Conservation (phyloP, 2,888 invertebrate genomes). For the Cantharis lateralis region DNA sequence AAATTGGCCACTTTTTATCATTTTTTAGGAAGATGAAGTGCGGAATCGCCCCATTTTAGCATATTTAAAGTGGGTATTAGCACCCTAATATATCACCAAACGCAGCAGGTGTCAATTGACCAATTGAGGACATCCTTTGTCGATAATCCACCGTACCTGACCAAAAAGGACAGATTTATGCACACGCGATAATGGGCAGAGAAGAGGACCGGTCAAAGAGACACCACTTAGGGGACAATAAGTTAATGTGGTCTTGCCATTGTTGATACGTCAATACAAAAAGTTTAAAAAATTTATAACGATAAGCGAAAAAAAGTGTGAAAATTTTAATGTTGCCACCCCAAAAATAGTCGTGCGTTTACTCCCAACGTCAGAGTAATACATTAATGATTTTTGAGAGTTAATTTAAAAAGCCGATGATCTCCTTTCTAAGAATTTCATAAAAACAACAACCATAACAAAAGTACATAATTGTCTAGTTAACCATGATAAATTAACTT, state of each 20-base stretch:
- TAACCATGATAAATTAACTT: not conserved
- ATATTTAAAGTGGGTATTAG: slow-evolving; percentile 15
- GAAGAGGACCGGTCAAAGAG: slow-evolving; percentile 22
- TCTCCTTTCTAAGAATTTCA: not conserved
- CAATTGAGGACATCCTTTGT: slow-evolving; percentile 23
- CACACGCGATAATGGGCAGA: not conserved
- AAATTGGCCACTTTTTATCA: not conserved
- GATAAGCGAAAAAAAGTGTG: slow-evolving; percentile 3
- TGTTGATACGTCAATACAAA: slow-evolving; percentile 30
- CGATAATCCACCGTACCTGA: slow-evolving; percentile 18
- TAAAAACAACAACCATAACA: not conserved
- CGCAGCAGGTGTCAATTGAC: slow-evolving; percentile 26
- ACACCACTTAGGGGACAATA: slow-evolving; percentile 31
- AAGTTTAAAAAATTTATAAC: slow-evolving; percentile 5
- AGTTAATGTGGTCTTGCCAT: slow-evolving; percentile 31
- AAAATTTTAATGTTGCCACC: not conserved
- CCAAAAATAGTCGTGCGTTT: not conserved
- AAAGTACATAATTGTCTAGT: not conserved
- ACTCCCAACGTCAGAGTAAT: not conserved
- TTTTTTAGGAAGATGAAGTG: not conserved
- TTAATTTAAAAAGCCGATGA: not conserved
- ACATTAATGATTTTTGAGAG: not conserved
- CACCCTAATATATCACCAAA: slow-evolving; percentile 27
- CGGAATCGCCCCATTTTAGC: slow-evolving; percentile 12
- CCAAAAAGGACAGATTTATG: slow-evolving; percentile 10